Base-by-base conservation (phyloP, 2,113 vertebrate species). In the Seriola aureovittata region DNA sequence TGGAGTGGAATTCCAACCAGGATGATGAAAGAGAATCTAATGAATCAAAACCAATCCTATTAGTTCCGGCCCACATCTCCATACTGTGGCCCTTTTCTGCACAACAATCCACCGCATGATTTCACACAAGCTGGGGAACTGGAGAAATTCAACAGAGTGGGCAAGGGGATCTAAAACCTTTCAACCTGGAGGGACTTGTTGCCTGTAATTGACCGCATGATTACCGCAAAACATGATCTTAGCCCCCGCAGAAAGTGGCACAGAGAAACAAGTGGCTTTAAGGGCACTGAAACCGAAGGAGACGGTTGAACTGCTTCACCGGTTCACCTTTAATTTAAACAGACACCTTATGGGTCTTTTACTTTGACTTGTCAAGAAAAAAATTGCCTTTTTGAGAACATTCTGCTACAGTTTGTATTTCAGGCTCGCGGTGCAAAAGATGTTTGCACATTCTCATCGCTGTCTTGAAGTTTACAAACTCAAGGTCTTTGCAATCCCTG, bases 11-110 rank as follows among this genome's bases (percentile, higher is more conserved):
- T 95, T 95, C 93, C 95, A 96, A 96, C 95, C 95, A 96, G 93
- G 91, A 85, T 83, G 90, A 95, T 94, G 94, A 96, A 96, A 96
- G 93, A 92, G 93, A 94, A 93, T 94, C 93, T 94, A 96, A 96
- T 96, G 95, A 96, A 96, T 96, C 95, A 95, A 94, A 95, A 95
- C 94, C 95, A 96, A 96, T 96, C 96, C 95, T 95, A 95, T 96
- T 96, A 96, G 96, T 96, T 96, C 93, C 94, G 62, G 94, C 94
- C 94, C 94, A 93, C 92, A 94, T 95, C 90, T 91, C 93, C 91
- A 93, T 91, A 95, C 93, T 88, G 87, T 80, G 92, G 87, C 86
- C 81, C 80, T 86, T 75, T 94, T 92, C 89, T 87, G 84, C 88
- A 82, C 78, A 72, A 91, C 88, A 91, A 93, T 92, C 92, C 84